phyloP scores from a whole-genome alignment of 2,113 vertebrate genomes.

The Oenanthe oenanthe region DNA sequence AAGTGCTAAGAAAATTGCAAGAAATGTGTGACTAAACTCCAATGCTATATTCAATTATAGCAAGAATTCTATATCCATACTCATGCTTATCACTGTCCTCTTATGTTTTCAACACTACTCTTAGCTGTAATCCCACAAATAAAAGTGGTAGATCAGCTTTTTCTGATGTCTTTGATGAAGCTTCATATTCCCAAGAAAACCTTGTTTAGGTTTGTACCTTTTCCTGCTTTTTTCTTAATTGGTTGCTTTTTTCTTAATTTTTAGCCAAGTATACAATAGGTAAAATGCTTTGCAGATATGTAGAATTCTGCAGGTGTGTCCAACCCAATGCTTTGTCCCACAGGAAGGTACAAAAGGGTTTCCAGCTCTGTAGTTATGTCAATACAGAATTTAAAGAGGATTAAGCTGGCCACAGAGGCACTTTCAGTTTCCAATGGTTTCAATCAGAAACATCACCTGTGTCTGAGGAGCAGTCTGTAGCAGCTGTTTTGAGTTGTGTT shows the following conservation, averaged over 20 bases:
- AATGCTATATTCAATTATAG: not conserved
- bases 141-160: not conserved
- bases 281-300: not conserved
- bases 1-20: not conserved
- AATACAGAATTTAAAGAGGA: not conserved
- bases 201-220: not conserved
- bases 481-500: not conserved
- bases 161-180: not conserved
- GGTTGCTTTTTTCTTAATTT: not conserved
- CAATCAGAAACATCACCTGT: not conserved
- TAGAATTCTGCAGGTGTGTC: not conserved
- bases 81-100: not conserved
- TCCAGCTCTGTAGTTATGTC: not conserved
- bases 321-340: not conserved
- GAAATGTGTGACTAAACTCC: not conserved
- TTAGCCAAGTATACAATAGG: not conserved
- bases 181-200: not conserved
- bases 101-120: not conserved
- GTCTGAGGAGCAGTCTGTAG: not conserved
- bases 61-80: not conserved
- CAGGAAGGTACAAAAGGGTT: not conserved
- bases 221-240: not conserved
- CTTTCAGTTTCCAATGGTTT: not conserved
- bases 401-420: not conserved
- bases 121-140: not conserved